Evolutionary conservation across 1,140 invertebrate species (phyloP).

Genomic region (Druon quercuslanigerum): DNA sequence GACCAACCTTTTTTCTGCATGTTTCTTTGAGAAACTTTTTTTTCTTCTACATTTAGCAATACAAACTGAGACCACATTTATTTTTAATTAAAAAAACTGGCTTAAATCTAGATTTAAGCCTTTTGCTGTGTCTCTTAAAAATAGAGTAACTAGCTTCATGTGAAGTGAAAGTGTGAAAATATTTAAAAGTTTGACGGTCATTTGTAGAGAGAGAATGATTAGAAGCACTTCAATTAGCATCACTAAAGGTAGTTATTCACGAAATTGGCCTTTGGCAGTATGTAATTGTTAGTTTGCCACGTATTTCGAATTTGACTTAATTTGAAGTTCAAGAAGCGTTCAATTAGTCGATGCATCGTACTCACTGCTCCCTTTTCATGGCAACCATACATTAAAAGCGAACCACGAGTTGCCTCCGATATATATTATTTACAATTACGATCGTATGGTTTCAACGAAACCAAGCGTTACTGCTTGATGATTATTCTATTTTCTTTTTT

Average conservation of each 20-base stretch:
- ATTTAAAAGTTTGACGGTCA: too few species aligned
- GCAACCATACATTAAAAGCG: not conserved
- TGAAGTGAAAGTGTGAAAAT: too few species aligned
- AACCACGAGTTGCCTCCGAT: not conserved
- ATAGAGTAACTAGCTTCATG: too few species aligned
- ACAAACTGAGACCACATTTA: too few species aligned
- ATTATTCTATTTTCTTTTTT: not conserved
- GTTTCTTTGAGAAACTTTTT: too few species aligned
- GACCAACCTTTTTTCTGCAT: too few species aligned
- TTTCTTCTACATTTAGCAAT: too few species aligned
- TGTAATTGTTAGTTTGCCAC: not conserved
- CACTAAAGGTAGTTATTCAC: not conserved
- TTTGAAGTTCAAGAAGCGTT: not conserved
- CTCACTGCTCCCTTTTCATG: not conserved
- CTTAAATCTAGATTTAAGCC: too few species aligned
- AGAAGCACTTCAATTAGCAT: too few species aligned
- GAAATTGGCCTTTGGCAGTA: not conserved
- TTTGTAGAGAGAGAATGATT: too few species aligned
- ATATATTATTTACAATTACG: slow-evolving; percentile 23
- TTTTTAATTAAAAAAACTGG: too few species aligned
- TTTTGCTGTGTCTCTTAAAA: too few species aligned
- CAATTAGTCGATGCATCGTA: not conserved
- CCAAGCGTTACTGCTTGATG: not conserved
- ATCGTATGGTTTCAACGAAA: not conserved
- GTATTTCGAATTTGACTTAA: not conserved